Percentiles rank a stretch among this genome's conserved stretches.
phyloP scores from a whole-genome alignment of 2,113 vertebrate species.

The Pseudorhombus dupliciocellatus region DNA sequence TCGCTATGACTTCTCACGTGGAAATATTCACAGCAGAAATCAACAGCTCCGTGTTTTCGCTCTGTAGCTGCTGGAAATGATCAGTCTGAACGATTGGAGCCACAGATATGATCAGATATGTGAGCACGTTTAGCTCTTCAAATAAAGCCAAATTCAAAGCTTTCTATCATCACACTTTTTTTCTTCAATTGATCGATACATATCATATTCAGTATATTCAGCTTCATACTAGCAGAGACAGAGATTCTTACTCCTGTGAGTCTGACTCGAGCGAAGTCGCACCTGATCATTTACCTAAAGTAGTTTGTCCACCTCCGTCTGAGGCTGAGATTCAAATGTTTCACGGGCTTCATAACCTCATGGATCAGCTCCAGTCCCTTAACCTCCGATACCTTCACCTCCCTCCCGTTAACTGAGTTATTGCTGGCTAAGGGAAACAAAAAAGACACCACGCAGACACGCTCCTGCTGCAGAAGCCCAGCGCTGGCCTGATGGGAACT shows the following conservation, averaged over 20 bases:
- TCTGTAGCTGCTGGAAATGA: too few relatives aligned
- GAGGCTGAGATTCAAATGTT: neutral
- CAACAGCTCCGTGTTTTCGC: too few relatives aligned
- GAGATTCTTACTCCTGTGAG: too few relatives aligned
- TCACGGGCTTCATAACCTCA: neutral
- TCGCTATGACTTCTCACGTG: neutral
- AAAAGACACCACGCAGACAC: conserved; percentile 17
- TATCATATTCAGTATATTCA: too few relatives aligned
- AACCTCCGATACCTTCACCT: neutral
- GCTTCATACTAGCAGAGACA: too few relatives aligned
- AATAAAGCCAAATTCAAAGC: neutral
- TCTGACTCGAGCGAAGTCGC: neutral
- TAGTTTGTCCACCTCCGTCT: neutral
- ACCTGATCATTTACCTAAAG: too few relatives aligned
- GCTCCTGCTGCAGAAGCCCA: conserved; percentile 11
- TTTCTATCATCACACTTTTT: neutral
- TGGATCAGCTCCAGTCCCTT: conserved; percentile 7
- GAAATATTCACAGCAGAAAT: neutral
- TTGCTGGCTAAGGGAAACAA: conserved; percentile 48
- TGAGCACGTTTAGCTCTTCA: neutral
- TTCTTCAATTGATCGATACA: too few relatives aligned
- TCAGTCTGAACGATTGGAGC: neutral
- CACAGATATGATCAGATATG: too few relatives aligned
- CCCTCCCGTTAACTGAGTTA: conserved; percentile 43
- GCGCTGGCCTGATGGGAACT: conserved; percentile 24